Conservation (phyloP, 1,140 invertebrate species). For the Sitodiplosis mosellana region DNA sequence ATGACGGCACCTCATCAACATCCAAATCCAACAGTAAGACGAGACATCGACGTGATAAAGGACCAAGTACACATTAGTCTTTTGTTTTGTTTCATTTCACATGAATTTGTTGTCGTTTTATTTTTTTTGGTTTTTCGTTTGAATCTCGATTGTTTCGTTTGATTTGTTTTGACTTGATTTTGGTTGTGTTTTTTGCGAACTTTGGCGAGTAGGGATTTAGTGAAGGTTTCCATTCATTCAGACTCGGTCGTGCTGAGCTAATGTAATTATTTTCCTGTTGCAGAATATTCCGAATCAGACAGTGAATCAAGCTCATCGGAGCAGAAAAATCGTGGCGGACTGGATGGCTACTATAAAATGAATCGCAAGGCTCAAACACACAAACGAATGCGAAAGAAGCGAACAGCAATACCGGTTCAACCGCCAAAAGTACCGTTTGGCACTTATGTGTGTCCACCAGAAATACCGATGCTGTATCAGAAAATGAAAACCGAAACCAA, state of each 20-base stretch:
- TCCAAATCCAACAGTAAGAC: constrained; percentile 24
- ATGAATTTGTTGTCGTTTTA: not conserved
- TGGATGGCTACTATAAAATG: constrained; percentile 42
- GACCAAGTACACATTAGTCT: constrained; percentile 31
- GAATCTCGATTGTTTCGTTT: too few species aligned
- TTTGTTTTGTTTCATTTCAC: not conserved
- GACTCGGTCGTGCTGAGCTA: too few species aligned
- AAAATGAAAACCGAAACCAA: constrained; percentile 13
- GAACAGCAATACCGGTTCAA: constrained; percentile 61
- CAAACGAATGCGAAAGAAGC: constrained; percentile 58
- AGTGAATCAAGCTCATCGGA: constrained; percentile 50
- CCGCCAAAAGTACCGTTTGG: constrained; percentile 60
- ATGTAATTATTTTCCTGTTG: constrained; percentile 8
- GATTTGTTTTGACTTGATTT: not conserved
- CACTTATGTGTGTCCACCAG: constrained; percentile 23
- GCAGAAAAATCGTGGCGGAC: constrained; percentile 33
- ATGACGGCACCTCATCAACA: constrained; percentile 43
- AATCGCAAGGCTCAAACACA: constrained; percentile 55
- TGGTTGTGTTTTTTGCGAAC: too few species aligned
- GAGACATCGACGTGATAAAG: constrained; percentile 38
- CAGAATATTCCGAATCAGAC: constrained; percentile 69
- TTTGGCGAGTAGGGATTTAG: not conserved
- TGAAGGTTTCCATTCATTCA: not conserved
- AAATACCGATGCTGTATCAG: constrained; percentile 22
- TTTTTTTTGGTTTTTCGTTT: not conserved